phyloP scores from a whole-genome alignment of 2,888 invertebrate species.

The Agrotis segetum region DNA sequence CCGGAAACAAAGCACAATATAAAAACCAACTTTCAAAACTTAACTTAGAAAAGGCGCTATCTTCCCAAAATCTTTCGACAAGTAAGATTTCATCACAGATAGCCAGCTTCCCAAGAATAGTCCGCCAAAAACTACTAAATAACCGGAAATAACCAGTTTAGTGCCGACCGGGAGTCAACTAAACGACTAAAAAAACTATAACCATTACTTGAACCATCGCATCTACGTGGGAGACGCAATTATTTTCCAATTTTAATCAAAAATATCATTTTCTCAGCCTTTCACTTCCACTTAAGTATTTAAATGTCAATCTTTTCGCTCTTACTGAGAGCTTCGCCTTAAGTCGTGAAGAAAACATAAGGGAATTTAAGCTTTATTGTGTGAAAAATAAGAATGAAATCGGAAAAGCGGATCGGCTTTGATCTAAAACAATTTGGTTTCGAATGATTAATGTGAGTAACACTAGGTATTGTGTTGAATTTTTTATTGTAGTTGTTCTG shows the following conservation, averaged over 20 bases:
- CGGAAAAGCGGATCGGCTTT: constrained; percentile 52
- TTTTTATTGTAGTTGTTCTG: constrained; percentile 58
- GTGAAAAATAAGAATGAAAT: constrained; percentile 64
- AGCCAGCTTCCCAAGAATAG: constrained; percentile 59
- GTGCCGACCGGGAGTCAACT: constrained; percentile 76
- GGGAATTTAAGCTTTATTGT: constrained; percentile 65
- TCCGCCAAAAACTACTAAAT: constrained; percentile 62
- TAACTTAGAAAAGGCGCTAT: not conserved
- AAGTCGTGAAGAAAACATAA: constrained; percentile 62
- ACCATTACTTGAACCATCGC: constrained; percentile 79
- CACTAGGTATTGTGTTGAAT: constrained; percentile 76
- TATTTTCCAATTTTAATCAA: constrained; percentile 91
- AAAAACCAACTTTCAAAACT: constrained; percentile 24
- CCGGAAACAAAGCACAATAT: not conserved
- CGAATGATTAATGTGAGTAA: constrained; percentile 88
- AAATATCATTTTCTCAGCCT: constrained; percentile 88
- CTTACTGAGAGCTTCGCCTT: constrained; percentile 77
- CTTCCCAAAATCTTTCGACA: constrained; percentile 13
- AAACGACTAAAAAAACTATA: constrained; percentile 81
- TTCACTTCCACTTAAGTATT: constrained; percentile 90
- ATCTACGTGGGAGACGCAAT: constrained; percentile 90
- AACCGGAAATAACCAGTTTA: constrained; percentile 83
- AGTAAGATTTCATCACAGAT: constrained; percentile 59
- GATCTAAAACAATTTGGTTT: constrained; percentile 87
- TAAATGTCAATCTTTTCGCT: constrained; percentile 89